Base-by-base conservation (phyloP, 2,888 invertebrate genomes). In the Gibbula magus region DNA sequence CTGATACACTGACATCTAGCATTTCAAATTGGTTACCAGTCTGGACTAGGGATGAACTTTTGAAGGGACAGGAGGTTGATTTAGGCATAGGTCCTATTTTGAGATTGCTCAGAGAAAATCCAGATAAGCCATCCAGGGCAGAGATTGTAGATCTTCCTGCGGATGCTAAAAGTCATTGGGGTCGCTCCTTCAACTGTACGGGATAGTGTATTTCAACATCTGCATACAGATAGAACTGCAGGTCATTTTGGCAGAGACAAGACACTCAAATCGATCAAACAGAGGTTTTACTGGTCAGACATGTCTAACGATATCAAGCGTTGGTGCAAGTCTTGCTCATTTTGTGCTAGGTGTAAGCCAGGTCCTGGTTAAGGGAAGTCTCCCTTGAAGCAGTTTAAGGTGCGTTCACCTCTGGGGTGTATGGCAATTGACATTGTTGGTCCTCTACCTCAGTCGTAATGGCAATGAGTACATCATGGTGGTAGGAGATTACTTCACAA, bases 211-310 rank as follows among this genome's bases (percentile, higher is more conserved):
- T 56, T 75, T 22, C 16, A 79, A n/a, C 51, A 79, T 25, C 35
- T 75, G 35, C 79, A 79, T 61, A 20, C 52, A n/a, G 16, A 0
- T 35, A 32, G 54, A 18, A n/a, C 35, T 25, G 76, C 70, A 7
- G 76, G 80, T 73, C 67, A 80, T 73, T 73, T 80, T 18, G 80
- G 70, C 52, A 18, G 79, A 0, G 76, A 75, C 0, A 79, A 52
- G 52, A 76, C 79, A 18, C 7, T 79, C 1, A 56, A 66, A 5
- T n/a, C 32, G n/a, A 25, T 79, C 16, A 79, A 51, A 52, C 39
- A 29, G n/a, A 51, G 75, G 32, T 79, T 16, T 73, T n/a, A n/a
- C n/a, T n/a, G n/a, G n/a, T n/a, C n/a, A n/a, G n/a, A n/a, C n/a
- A n/a, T n/a, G n/a, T n/a, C n/a, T n/a, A n/a, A n/a, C n/a, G n/a